Evolutionary conservation across 2,113 vertebrate species (phyloP).

Genomic region (Sterrhoptilus dennistouni): DNA sequence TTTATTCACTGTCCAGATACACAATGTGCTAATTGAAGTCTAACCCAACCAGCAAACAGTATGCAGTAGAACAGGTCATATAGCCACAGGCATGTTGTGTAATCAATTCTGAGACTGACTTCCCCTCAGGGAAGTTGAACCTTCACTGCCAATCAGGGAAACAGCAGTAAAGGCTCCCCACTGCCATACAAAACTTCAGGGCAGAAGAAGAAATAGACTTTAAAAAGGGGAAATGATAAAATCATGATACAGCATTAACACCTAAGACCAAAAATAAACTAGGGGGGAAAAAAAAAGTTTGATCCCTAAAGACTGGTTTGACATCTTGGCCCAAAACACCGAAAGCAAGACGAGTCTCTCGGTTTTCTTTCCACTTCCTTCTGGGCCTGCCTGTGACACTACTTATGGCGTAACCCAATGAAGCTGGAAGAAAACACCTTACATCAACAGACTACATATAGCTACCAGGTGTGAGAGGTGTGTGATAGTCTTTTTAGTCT

Average conservation of each 20-base stretch:
- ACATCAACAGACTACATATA: not conserved
- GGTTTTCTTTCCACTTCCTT: not conserved
- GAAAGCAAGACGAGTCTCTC: not conserved
- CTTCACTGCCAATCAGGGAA: not conserved
- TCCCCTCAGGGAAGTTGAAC: not conserved
- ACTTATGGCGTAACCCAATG: not conserved
- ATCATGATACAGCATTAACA: not conserved
- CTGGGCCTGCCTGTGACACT: not conserved
- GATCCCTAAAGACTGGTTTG: not conserved
- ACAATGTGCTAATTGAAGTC: not conserved
- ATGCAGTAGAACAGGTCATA: slow-evolving; percentile 13
- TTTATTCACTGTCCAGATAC: not conserved
- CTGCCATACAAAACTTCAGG: not conserved
- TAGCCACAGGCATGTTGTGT: not conserved
- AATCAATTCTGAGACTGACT: not conserved
- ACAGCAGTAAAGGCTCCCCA: not conserved
- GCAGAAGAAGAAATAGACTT: not conserved
- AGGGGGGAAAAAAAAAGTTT: fast-evolving
- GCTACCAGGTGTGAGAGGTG: not conserved
- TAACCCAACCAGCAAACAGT: not conserved
- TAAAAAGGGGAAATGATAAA: not conserved
- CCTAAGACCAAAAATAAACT: not conserved
- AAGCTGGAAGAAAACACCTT: not conserved
- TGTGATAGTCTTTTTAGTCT: not conserved
- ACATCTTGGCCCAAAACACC: not conserved